These are phyloP conservation scores for Rhincodon typus DNA, from an alignment of 2,797 vertebrate genomes.

Conservation along the genomic window DNA sequence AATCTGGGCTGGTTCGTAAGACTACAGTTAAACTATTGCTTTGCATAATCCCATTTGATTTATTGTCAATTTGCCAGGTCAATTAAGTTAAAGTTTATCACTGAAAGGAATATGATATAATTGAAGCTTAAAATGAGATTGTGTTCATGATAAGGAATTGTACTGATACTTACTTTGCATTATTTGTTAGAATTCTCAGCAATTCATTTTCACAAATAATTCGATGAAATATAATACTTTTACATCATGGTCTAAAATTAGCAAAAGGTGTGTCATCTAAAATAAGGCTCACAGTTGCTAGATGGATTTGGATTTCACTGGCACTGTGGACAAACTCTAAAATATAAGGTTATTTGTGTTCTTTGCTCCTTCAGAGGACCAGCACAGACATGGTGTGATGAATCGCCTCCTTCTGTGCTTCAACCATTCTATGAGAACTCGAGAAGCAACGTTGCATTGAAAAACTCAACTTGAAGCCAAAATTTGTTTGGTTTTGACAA, in stretches of 20 bases:
- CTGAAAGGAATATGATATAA: not conserved
- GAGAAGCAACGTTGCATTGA: not conserved
- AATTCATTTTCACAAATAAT: not conserved
- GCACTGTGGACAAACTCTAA: not conserved
- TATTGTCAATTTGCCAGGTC: not conserved
- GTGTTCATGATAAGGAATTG: not conserved
- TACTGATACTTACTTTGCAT: not conserved
- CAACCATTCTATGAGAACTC: not conserved
- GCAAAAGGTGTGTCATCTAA: not conserved
- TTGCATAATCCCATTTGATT: not conserved
- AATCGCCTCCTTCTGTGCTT: not conserved
- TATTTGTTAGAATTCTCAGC: not conserved
- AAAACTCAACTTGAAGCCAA: not conserved
- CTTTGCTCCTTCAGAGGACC: not conserved
- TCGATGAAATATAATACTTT: not conserved
- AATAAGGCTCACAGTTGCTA: not conserved
- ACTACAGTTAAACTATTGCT: not conserved
- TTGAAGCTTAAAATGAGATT: not conserved
- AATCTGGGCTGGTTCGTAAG: not conserved
- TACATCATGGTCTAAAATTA: not conserved
- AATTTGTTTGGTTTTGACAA: not conserved
- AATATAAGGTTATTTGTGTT: not conserved
- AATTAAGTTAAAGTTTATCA: constrained; percentile 18
- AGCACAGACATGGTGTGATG: not conserved
- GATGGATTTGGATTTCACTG: not conserved